phyloP scores from a whole-genome alignment of 1,140 invertebrate genomes.

The Dreissena rostriformis region DNA sequence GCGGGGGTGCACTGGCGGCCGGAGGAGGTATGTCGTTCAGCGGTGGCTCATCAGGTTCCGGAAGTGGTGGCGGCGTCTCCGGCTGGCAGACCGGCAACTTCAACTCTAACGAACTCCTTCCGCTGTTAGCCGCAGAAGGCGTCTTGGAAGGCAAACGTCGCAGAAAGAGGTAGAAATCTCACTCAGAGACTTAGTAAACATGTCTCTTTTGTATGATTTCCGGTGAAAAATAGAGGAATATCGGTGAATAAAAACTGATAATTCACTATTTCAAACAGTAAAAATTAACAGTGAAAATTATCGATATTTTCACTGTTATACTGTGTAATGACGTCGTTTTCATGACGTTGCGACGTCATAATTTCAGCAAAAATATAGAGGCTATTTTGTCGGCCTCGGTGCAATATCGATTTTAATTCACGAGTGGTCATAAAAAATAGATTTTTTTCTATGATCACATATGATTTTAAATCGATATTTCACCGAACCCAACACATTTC shows the following conservation, averaged over 20 bases:
- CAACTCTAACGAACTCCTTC: slow-evolving; percentile 16
- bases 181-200: not conserved
- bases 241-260: not conserved
- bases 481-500: no score
- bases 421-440: no score
- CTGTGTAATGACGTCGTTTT: no score
- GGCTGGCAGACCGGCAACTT: not conserved
- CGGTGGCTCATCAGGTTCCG: slow-evolving; percentile 14
- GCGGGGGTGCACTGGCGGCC: slow-evolving; percentile 7
- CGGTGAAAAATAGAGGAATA: not conserved
- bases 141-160: slow-evolving; percentile 14
- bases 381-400: no score
- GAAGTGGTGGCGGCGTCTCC: not conserved
- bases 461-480: no score
- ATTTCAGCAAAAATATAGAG: no score
- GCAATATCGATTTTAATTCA: no score
- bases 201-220: not conserved
- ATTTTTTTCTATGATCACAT: no score
- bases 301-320: no score
- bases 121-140: slow-evolving; percentile 14
- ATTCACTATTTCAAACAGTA: no score
- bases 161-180: slow-evolving; percentile 12
- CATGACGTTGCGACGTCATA: no score
- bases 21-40: not conserved
- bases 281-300: no score